Evolutionary conservation across 2,113 vertebrate species (phyloP).

Genomic region (Lynx canadensis): DNA sequence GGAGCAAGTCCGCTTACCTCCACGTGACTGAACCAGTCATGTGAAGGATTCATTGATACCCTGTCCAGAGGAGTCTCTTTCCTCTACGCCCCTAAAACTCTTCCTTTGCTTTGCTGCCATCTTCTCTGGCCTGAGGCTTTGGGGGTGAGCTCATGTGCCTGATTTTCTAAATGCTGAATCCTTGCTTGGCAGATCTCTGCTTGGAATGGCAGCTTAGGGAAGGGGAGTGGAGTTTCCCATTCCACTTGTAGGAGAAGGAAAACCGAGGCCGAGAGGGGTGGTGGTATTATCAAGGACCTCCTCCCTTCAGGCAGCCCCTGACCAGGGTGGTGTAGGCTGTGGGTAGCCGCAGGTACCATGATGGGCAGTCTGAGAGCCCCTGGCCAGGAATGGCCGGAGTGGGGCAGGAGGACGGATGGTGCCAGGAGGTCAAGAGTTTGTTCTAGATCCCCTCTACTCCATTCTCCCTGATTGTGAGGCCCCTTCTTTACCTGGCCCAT

Average conservation of each 20-base stretch:
- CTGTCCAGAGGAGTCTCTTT: not conserved
- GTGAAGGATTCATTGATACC: not conserved
- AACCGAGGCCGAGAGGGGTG: not conserved
- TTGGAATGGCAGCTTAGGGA: not conserved
- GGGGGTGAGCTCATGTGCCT: not conserved
- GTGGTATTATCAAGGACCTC: not conserved
- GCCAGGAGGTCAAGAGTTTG: not conserved
- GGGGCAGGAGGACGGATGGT: not conserved
- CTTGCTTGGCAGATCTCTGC: not conserved
- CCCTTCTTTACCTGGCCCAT: not conserved
- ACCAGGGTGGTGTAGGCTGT: not conserved
- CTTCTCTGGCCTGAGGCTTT: not conserved
- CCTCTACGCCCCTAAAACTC: not conserved
- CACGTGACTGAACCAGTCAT: fast-evolving
- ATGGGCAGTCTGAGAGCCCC: not conserved
- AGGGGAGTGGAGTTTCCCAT: not conserved
- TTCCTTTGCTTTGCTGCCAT: not conserved
- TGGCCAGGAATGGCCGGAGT: not conserved
- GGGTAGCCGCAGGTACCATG: not conserved
- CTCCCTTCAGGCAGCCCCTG: not conserved
- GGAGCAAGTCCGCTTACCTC: not conserved
- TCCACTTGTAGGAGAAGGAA: not conserved
- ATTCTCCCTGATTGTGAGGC: too few relatives aligned
- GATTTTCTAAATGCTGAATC: not conserved
- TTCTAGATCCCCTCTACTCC: not conserved